phyloP scores from a whole-genome alignment of 2,888 invertebrate genomes.

The Anodontia alba region DNA sequence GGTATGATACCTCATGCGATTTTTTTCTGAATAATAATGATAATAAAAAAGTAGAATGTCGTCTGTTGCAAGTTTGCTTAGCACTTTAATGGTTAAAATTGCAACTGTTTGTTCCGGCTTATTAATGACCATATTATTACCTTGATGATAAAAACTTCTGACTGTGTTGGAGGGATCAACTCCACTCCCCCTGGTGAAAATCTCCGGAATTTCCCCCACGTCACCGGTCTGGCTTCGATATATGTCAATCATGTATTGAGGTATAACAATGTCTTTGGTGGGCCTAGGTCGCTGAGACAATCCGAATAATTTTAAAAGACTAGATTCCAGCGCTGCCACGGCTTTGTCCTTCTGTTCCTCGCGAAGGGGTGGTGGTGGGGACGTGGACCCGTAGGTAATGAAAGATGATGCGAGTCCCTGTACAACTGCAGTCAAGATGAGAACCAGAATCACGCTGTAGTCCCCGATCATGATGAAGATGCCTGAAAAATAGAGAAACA shows the following conservation, averaged over 20 bases:
- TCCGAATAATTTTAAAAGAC: conserved; percentile 88
- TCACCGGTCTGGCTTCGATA: conserved; percentile 90
- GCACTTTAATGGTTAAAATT: too few relatives aligned
- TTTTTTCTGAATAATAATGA: too few relatives aligned
- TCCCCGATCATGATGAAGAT: conserved; percentile 78
- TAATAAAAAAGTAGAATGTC: too few relatives aligned
- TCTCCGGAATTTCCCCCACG: conserved; percentile 85
- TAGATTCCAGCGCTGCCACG: conserved; percentile 87
- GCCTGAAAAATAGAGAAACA: conserved; percentile 68
- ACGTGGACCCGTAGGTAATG: conserved; percentile 30
- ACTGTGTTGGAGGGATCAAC: conserved; percentile 79
- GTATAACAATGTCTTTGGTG: conserved; percentile 87
- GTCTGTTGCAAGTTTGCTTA: too few relatives aligned
- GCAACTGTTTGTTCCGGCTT: too few relatives aligned
- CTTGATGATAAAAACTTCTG: conserved; percentile 80
- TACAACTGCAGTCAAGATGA: conserved; percentile 69
- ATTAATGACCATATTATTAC: conserved; percentile 56
- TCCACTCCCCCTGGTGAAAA: conserved; percentile 68
- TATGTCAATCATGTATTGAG: conserved; percentile 92
- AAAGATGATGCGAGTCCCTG: conserved; percentile 47
- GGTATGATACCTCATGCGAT: too few relatives aligned
- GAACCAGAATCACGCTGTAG: conserved; percentile 69
- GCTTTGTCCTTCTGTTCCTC: conserved; percentile 67
- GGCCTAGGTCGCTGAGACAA: conserved; percentile 87
- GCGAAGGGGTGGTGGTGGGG: conserved; percentile 54